phyloP scores from a whole-genome alignment of 2,888 invertebrate genomes.

The Metopia argyrocephala region DNA sequence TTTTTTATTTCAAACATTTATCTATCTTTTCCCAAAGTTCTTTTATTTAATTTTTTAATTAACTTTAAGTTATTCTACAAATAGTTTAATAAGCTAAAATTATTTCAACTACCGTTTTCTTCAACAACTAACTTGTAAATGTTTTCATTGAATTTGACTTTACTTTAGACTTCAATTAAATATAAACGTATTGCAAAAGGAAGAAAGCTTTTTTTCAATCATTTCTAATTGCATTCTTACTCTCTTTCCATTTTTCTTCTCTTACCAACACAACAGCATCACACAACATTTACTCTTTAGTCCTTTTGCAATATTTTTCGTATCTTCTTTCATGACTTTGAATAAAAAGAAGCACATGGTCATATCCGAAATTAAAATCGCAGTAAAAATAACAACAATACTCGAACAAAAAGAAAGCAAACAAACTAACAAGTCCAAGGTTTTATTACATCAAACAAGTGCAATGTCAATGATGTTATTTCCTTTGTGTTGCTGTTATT shows the following conservation, averaged over 20 bases:
- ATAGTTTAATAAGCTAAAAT: too few relatives aligned
- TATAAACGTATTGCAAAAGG: constrained; percentile 31
- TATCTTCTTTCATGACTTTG: not conserved
- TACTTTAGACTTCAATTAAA: constrained; percentile 29
- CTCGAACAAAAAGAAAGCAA: not conserved
- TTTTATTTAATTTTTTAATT: too few relatives aligned
- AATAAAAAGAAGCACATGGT: constrained; percentile 35
- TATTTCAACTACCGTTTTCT: constrained; percentile 65
- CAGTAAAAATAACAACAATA: too few relatives aligned
- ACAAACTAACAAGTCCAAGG: constrained; percentile 41
- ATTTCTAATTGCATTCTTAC: constrained; percentile 6
- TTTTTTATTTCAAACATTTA: too few relatives aligned
- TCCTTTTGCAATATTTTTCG: too few relatives aligned
- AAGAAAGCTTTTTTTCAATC: constrained; percentile 33
- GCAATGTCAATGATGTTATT: constrained; percentile 59
- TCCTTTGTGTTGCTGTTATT: not conserved
- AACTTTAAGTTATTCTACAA: too few relatives aligned
- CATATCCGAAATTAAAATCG: not conserved
- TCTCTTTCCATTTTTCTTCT: not conserved
- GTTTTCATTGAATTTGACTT: constrained; percentile 58
- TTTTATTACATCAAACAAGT: constrained; percentile 52
- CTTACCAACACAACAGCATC: constrained; percentile 15
- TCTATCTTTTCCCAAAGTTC: too few relatives aligned
- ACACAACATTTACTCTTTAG: not conserved
- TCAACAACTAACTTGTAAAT: constrained; percentile 67